Evolutionary conservation across 2,797 vertebrate genomes (phyloP), one percentile per base, ranked within the genome.

Genomic region (Choloepus didactylus): DNA sequence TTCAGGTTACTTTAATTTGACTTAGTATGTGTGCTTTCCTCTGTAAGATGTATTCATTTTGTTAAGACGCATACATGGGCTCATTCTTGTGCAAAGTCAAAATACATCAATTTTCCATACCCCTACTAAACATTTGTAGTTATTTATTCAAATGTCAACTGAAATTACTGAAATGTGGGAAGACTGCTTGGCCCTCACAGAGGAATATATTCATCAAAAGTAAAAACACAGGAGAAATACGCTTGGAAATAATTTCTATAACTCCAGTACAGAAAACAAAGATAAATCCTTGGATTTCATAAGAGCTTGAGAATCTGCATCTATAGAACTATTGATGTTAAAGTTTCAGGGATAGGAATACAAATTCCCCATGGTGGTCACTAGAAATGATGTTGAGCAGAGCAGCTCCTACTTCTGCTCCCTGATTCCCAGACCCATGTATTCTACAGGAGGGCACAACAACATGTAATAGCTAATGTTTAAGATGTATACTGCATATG

Each of bases 141-240:
- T 56, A 86, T 66, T 91, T 91, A 54, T 79, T 86, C 35, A 62
- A 92, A 85, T 60, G n/a, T 23, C n/a, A 79, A 41, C 10, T 70
- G 18, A 0, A 77, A 1, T 46, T 90, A 67, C 35, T 79, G 35
- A 79, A n/a, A 46, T 54, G 27, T 19, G 9, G 8, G 6, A 82
- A 64, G 8, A 76, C 60, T 41, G 25, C 14, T 72, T 95, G 73
- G 11, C 12, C 9, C 27, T 35, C 25, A 92, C 59, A 89, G 64
- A 51, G 31, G 38, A 82, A 80, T 29, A 23, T 49, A 77, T 54
- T 86, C 8, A 89, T 56, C 10, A 44, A 56, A 44, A 62, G 41
- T 19, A 89, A 27, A 89, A 92, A 93, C 35, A 70, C 21, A 25
- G 41, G 70, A 66, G n/a, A 91, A 95, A 86, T 2, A 25, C 23